Base-by-base conservation (phyloP, 2,797 vertebrate genomes). In the Phataginus tetradactyla region DNA sequence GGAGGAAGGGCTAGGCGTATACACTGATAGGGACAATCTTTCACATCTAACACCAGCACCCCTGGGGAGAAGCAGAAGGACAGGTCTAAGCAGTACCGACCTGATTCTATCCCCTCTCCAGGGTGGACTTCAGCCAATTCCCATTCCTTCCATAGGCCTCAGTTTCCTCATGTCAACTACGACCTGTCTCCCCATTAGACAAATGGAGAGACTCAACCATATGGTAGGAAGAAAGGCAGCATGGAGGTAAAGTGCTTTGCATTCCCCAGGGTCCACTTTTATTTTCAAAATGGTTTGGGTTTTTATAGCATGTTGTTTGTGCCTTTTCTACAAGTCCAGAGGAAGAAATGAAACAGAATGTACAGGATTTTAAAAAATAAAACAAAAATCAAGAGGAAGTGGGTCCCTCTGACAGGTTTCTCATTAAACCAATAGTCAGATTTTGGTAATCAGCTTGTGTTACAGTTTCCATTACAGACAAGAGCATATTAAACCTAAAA, bases 341-440 rank as follows among this genome's bases (percentile, higher is more conserved):
- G 85, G 94, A 96, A 91, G 75, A 97, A 92, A 96, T 94, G 88
- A 96, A 97, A 97, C 86, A 75, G 91, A 91, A 94, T 45, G 25
- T 68, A 77, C 66, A 88, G 85, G 90, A 81, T 81, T 92, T 96
- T 95, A 68, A 63, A 95, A 95, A 97, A 92, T 95, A 96, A 96
- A 96, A 95, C 80, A n/a, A 96, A 79, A 92, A 96, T 57, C 88
- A 93, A 94, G 92, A 97, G 96, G 94, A 96, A 96, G 85, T 89
- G 75, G 85, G 75, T 89, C 92, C 68, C 80, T 96, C 80, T 95
- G 83, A 59, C 4, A 69, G 59, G 74, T 71, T 91, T 97, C 97
- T 96, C 86, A 94, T 89, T 93, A 79, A 91, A 81, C 57, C 78
- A 57, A 81, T 14, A 90, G 95, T 86, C 89, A 71, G 85, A 85